Conservation (phyloP, 2,113 vertebrate species). For the Erpornis zantholeuca region DNA sequence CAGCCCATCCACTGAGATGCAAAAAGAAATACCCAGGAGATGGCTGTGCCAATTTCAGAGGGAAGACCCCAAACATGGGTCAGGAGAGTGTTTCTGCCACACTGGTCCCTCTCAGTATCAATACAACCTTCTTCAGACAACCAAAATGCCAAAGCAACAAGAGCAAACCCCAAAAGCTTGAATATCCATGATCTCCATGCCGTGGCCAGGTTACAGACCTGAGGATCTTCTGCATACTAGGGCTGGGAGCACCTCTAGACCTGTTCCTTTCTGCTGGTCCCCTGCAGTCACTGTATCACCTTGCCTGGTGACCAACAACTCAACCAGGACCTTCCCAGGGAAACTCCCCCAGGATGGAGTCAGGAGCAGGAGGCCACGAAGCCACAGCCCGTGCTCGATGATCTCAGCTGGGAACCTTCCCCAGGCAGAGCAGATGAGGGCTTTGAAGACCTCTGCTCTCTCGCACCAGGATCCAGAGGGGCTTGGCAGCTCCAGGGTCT, state of each 20-base stretch:
- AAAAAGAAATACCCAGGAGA: neutral
- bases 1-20: neutral
- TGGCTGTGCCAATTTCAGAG: neutral
- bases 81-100: neutral
- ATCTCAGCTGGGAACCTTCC: neutral
- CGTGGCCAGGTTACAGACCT: fast-evolving
- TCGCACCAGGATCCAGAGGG: neutral
- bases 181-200: neutral
- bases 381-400: neutral
- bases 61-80: neutral
- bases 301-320: fast-evolving
- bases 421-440: too few relatives aligned
- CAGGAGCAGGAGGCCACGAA: neutral
- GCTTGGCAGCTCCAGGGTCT: neutral
- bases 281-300: neutral
- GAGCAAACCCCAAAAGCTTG: neutral
- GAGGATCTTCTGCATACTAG: neutral
- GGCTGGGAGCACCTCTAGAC: neutral
- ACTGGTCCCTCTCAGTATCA: neutral
- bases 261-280: neutral
- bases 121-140: neutral
- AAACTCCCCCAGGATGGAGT: neutral
- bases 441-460: neutral
- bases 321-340: neutral
- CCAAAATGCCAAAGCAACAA: neutral